Conservation (phyloP, 2,888 invertebrate species). For the Mamestra brassicae region DNA sequence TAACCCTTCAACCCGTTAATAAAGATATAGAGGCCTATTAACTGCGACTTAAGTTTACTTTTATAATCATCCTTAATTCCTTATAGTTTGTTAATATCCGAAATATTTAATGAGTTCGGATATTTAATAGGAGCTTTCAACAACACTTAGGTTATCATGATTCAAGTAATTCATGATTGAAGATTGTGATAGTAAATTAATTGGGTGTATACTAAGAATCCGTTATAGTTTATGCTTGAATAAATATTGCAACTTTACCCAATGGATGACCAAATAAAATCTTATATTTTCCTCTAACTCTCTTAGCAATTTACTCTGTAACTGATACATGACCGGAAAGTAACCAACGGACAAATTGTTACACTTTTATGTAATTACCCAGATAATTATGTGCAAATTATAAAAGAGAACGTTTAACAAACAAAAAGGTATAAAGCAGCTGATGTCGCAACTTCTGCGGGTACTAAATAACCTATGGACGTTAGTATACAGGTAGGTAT, state of each 20-base stretch:
- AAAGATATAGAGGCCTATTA: constrained; percentile 89
- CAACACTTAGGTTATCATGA: constrained; percentile 4
- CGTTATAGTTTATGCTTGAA: background rate
- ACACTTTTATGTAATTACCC: constrained; percentile 38
- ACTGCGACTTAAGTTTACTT: constrained; percentile 74
- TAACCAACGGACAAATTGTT: background rate
- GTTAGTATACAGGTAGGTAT: background rate
- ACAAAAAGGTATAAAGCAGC: constrained; percentile 36
- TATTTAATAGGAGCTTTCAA: constrained; percentile 20
- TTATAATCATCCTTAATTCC: constrained; percentile 75
- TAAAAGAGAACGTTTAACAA: constrained; percentile 5
- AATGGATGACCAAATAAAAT: background rate
- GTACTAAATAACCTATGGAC: constrained; percentile 33
- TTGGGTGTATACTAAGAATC: background rate
- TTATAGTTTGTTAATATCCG: constrained; percentile 61
- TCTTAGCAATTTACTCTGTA: too few relatives aligned
- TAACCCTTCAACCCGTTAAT: constrained; percentile 88
- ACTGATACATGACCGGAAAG: background rate
- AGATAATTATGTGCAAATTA: constrained; percentile 28
- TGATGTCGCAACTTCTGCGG: constrained; percentile 47
- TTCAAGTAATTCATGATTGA: constrained; percentile 1
- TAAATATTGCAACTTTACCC: background rate
- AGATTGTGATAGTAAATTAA: constrained; percentile 8
- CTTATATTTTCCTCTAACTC: background rate
- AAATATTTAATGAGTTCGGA: constrained; percentile 26